Conservation (phyloP, 2,888 invertebrate species). For the Thereva nobilitata region DNA sequence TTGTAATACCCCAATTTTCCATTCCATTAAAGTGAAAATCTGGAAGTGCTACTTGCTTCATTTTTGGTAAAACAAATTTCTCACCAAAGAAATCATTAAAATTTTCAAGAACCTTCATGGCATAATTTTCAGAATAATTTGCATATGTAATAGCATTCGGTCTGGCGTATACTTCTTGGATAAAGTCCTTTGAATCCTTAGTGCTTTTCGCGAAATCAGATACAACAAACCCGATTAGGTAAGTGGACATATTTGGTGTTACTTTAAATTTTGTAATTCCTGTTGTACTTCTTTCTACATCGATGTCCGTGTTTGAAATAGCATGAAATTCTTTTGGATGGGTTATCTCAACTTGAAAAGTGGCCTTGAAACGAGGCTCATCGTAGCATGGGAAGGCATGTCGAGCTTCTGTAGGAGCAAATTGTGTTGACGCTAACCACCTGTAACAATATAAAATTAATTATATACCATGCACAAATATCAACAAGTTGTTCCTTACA, state of each 20-base stretch:
- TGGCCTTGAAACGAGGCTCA: constrained; percentile 68
- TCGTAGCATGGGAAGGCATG: constrained; percentile 74
- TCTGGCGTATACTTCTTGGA: constrained; percentile 30
- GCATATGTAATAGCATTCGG: constrained; percentile 60
- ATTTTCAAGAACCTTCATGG: constrained; percentile 6
- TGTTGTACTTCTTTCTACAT: constrained; percentile 47
- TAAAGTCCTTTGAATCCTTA: background rate
- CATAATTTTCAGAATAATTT: constrained; percentile 60
- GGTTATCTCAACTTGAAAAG: constrained; percentile 64
- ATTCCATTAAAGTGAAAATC: constrained; percentile 78
- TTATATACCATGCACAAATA: background rate
- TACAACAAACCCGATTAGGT: constrained; percentile 74
- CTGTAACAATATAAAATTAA: constrained; percentile 35
- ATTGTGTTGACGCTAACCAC: constrained; percentile 65
- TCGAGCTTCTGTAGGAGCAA: constrained; percentile 66
- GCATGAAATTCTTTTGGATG: constrained; percentile 54
- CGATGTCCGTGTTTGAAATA: constrained; percentile 45
- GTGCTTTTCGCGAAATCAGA: constrained; percentile 55
- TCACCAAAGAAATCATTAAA: constrained; percentile 23
- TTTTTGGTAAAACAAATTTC: constrained; percentile 39
- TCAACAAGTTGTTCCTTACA: constrained; percentile 40
- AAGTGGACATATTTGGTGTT: constrained; percentile 69
- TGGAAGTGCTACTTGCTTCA: constrained; percentile 69
- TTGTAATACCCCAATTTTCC: constrained; percentile 76
- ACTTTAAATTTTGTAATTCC: constrained; percentile 48